A percentile compares a stretch with the other conserved stretches of the same genome.
Evolutionary conservation across 2,113 vertebrate genomes (phyloP).

Genomic region (Myotis yumanensis): DNA sequence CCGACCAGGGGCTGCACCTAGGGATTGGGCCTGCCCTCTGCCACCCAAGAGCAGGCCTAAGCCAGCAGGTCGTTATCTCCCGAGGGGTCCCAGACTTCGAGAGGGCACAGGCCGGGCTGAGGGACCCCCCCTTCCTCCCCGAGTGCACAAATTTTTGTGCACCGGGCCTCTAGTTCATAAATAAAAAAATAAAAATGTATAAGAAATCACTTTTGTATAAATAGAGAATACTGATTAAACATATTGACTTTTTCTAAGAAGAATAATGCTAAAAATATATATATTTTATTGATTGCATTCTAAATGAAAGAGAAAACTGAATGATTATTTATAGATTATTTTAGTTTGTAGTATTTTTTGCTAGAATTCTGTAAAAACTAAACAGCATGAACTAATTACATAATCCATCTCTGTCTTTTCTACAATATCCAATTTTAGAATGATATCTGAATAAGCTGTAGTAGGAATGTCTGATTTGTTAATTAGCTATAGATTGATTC

Average conservation of each 20-base stretch:
- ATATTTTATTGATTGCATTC: not conserved
- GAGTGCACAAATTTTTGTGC: too few species aligned
- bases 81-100: too few species aligned
- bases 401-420: constrained; percentile 11
- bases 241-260: not conserved
- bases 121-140: too few species aligned
- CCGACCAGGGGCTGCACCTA: too few species aligned
- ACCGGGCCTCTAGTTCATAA: too few species aligned
- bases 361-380: not conserved
- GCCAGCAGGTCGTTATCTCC: too few species aligned
- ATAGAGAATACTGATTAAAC: not conserved
- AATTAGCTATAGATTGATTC: not conserved
- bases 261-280: not conserved
- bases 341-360: not conserved
- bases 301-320: not conserved
- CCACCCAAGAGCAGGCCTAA: too few species aligned
- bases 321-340: not conserved
- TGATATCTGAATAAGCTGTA: not conserved
- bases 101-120: too few species aligned
- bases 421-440: not conserved
- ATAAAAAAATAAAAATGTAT: not conserved
- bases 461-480: not conserved
- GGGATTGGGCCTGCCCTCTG: too few species aligned
- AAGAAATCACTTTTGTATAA: not conserved
- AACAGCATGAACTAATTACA: not conserved